Conservation (phyloP, 1,140 invertebrate genomes). For the Antheraea pernyi region DNA sequence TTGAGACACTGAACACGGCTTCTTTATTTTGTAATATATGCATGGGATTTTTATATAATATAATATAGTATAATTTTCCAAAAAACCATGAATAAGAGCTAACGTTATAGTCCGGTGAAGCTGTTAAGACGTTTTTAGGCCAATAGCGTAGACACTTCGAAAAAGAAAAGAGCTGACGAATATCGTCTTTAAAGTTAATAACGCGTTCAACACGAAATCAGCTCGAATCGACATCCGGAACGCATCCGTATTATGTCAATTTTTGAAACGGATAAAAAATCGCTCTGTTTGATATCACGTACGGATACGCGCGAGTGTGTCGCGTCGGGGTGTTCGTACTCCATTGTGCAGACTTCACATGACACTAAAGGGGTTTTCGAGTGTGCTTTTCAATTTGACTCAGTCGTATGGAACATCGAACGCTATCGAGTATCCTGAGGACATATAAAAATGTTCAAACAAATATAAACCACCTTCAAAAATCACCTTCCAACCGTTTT, state of each 20-base stretch:
- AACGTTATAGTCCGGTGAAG: no score
- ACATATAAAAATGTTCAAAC: no score
- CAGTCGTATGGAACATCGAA: constrained; percentile 37
- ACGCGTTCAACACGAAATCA: not conserved
- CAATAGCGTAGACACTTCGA: no score
- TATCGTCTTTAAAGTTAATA: not conserved
- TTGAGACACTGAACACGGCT: no score
- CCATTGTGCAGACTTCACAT: constrained; percentile 56
- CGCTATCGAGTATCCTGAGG: not conserved
- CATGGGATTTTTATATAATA: no score
- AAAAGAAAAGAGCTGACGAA: no score
- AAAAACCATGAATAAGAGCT: no score
- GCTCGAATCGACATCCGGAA: not conserved
- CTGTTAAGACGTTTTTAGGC: no score
- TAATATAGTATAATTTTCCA: no score
- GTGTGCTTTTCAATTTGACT: constrained; percentile 75
- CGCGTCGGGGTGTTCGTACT: constrained; percentile 20
- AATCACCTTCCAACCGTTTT: no score
- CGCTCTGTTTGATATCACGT: constrained; percentile 9
- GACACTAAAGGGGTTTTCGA: constrained; percentile 74
- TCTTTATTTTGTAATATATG: no score
- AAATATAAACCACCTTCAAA: no score
- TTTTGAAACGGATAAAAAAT: constrained; percentile 5
- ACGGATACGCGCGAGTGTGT: constrained; percentile 19
- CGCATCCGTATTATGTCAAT: constrained; percentile 10